Evolutionary conservation across 2,113 vertebrate species (phyloP), one percentile per base, ranked within the genome.

Genomic region (Cryptomyrus ogoouensis): DNA sequence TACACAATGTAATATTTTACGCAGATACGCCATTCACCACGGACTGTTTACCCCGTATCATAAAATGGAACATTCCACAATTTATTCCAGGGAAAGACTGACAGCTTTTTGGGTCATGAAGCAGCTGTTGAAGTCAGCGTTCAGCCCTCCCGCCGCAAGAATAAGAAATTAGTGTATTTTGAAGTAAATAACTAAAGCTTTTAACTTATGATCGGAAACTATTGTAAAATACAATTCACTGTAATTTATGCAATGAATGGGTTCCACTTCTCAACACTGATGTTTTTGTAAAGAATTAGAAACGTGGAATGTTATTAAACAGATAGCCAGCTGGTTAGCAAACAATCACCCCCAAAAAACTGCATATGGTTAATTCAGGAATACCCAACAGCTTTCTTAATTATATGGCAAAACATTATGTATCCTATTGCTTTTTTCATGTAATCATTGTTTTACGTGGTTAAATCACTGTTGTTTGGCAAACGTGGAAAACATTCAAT

Each of bases 31-130:
- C 39, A 58, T 84, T 89, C 6, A 35, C 42, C 10, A 5, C 12
- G 5, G 42, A 8, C 39, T 0, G 42, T 24, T 44, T 46, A 80
- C 95, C 93, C 93, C 93, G 93, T 93, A 89, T 93, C 92, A 87
- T 49, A 90, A 93, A 88, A 92, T 96, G 95, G 95, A 95, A 94
- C 94, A 94, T 95, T 96, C 96, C 96, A 96, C 96, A 96, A 97
- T 96, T 97, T 97, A 96, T 97, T 96, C 96, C 96, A 96, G 96
- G 96, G 96, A 97, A 97, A 97, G 96, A 97, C 96, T 97, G 96
- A 97, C 96, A 97, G 96, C 96, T 97, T 97, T 97, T 97, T 97
- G 96, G 96, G 96, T 97, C 96, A 97, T 96, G 96, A 96, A 97
- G 96, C 96, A 96, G 96, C 96, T 96, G 96, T 96, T 97, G 94